A percentile compares a stretch with the other conserved stretches of the same genome.
phyloP scores from a whole-genome alignment of 2,797 vertebrate genomes.

The Paedocypris micromegethes region DNA sequence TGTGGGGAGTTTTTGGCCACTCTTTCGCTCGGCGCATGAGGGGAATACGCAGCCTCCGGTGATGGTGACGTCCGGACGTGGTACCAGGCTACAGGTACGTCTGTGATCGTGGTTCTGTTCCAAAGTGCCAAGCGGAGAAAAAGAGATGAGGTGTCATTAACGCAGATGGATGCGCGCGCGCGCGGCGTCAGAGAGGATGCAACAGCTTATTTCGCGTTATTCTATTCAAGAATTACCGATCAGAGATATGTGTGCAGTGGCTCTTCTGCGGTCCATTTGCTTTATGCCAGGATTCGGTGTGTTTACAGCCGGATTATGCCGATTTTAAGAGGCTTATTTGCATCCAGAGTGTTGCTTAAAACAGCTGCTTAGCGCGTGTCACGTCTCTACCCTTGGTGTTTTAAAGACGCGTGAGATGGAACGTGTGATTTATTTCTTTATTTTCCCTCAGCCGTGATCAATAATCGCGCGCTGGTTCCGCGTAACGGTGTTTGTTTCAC shows the following conservation, averaged over 20 bases:
- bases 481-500: conserved; percentile 33
- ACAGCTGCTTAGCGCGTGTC: conserved; percentile 11
- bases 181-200: conserved; percentile 56
- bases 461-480: conserved; percentile 38
- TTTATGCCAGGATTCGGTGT: conserved; percentile 57
- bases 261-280: conserved; percentile 6
- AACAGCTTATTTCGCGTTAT: conserved; percentile 65
- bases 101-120: conserved; percentile 5
- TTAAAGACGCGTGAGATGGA: conserved; percentile 44
- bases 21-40: conserved; percentile 34
- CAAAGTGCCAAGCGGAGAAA: conserved; percentile 8
- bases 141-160: conserved; percentile 17
- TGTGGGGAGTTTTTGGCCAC: conserved; percentile 44
- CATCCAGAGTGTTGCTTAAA: conserved; percentile 61
- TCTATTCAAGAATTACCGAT: conserved; percentile 1
- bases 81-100: conserved; percentile 57
- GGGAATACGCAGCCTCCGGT: conserved; percentile 43
- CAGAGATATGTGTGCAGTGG: no score
- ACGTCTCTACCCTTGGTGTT: no score
- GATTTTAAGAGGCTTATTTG: conserved; percentile 69
- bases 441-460: conserved; percentile 48
- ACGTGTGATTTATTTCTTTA: conserved; percentile 53
- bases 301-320: conserved; percentile 66
- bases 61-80: conserved; percentile 21
- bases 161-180: conserved; percentile 8